Evolutionary conservation across 2,888 invertebrate species (phyloP), one percentile per base, ranked within the genome.

Genomic region (Phalera bucephala): DNA sequence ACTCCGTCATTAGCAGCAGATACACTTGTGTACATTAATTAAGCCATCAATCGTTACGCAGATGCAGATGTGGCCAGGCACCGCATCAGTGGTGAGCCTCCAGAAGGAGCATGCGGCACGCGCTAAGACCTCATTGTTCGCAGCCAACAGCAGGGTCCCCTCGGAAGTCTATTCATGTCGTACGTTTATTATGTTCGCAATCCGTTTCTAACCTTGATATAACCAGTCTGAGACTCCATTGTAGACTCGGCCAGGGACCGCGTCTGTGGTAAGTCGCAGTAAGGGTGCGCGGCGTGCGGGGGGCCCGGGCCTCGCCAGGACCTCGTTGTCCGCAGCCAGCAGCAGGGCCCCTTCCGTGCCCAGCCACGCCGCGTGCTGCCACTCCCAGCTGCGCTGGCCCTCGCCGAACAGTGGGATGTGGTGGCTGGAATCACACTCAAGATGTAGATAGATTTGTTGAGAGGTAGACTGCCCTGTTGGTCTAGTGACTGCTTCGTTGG

Each of bases 191-290:
- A n/a, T n/a, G n/a, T n/a, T n/a, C n/a, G n/a, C n/a, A n/a, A n/a
- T n/a, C 5, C 17, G 17, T 17, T 5, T 29, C 27, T n/a, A 27
- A 96, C 97, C 97, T 93, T 98, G 98, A 87, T 99, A 99, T 15
- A 99, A 88, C 98, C 98, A 99, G 80, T 99, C 98, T 10, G 98
- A 95, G 19, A 98, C 93, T 35, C 98, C 98, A 79, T 98, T 98
- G 90, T 96, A 97, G 38, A 98, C 91, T 37, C 93, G 86, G 38
- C 95, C 95, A n/a, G 95, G 93, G 52, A 92, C 84, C 19, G 96
- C 96, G 32, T 94, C 94, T 69, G 92, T 92, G 32, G 96, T 96
- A 70, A 96, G 91, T 31, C 94, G 91, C 37, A 92, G 85, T 58
- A 95, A 93, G 0, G 86, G 85, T 5, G 91, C 86, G 46, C 93